Evolutionary conservation across 2,113 vertebrate species (phyloP).

Genomic region (Festucalex cinctus): DNA sequence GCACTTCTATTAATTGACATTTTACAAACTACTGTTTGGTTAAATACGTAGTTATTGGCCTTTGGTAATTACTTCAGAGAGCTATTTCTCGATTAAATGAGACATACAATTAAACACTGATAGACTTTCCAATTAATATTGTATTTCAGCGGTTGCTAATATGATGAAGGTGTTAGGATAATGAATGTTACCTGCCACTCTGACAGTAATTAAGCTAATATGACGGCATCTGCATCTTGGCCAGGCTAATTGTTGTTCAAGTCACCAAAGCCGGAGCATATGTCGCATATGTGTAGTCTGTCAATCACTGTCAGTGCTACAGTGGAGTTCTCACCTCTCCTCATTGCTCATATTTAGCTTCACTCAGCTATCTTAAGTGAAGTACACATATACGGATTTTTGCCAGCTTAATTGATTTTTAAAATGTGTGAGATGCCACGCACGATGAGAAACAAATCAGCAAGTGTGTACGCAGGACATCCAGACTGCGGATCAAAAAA

Average conservation of each 20-base stretch:
- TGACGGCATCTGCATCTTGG: conserved; percentile 41
- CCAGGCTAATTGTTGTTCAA: conserved; percentile 56
- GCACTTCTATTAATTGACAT: conserved; percentile 35
- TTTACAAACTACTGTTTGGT: conserved; percentile 44
- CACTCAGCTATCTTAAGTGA: background rate
- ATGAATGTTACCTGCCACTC: conserved; percentile 64
- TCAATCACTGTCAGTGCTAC: conserved; percentile 13
- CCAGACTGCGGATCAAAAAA: background rate
- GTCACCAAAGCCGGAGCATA: conserved; percentile 31
- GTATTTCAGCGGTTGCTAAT: conserved; percentile 42
- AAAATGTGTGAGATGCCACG: background rate
- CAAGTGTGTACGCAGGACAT: background rate
- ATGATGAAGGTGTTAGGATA: conserved; percentile 54
- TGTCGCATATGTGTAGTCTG: conserved; percentile 30
- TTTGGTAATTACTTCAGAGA: conserved; percentile 41
- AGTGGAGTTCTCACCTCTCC: background rate
- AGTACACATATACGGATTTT: background rate
- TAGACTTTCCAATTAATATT: conserved; percentile 51
- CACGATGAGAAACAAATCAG: background rate
- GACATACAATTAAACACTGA: conserved; percentile 53
- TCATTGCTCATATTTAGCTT: background rate
- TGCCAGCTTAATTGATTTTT: background rate
- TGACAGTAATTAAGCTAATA: conserved; percentile 53
- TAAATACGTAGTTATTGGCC: conserved; percentile 20
- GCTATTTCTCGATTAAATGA: conserved; percentile 45